These are phyloP conservation scores for Isoperla grammatica DNA, from an alignment of 2,888 invertebrate genomes.

Conservation along the genomic window DNA sequence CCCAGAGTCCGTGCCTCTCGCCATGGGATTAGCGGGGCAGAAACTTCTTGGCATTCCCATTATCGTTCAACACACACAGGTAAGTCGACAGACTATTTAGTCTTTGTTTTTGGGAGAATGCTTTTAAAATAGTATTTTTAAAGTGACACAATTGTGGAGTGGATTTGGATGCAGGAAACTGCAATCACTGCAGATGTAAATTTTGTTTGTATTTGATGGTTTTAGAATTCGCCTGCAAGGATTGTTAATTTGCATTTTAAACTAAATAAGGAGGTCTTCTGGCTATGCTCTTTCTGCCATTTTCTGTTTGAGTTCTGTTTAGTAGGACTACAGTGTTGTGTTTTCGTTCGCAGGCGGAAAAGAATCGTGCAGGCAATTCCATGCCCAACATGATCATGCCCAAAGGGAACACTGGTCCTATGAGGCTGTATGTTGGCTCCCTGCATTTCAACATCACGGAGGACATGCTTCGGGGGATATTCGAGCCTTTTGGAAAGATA, in stretches of 20 bases:
- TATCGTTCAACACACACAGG: conserved; percentile 90
- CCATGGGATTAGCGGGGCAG: conserved; percentile 92
- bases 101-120: no score
- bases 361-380: conserved; percentile 85
- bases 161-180: no score
- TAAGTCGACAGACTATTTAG: no score
- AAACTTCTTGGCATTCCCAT: conserved; percentile 93
- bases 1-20: conserved; percentile 94
- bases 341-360: conserved; percentile 63
- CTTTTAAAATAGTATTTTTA: no score
- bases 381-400: conserved; percentile 74
- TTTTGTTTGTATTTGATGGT: no score
- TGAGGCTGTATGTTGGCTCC: conserved; percentile 95
- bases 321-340: background rate
- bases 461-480: conserved; percentile 97
- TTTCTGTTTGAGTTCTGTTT: no score
- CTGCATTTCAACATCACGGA: conserved; percentile 98
- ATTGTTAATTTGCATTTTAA: no score
- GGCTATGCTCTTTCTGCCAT: no score
- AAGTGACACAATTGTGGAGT: no score
- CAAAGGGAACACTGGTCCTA: conserved; percentile 87
- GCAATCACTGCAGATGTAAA: background rate
- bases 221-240: no score
- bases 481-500: conserved; percentile 98
- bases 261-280: no score